Percentiles rank a stretch among this genome's conserved stretches.
These are phyloP conservation scores for Prenolepis imparis DNA, from an alignment of 2,888 invertebrate genomes.

Conservation along the genomic window DNA sequence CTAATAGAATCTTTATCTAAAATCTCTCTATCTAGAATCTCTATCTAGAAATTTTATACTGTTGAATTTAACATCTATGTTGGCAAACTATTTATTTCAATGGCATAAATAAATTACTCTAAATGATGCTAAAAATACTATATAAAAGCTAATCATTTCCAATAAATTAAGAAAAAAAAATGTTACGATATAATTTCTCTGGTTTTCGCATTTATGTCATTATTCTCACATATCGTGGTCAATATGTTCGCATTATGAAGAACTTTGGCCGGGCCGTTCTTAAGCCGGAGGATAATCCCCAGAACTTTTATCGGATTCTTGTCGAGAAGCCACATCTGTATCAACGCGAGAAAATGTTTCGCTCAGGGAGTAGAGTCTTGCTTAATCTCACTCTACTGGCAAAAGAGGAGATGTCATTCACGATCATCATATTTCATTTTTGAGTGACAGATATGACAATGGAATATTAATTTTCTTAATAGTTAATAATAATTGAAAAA, in stretches of 20 bases:
- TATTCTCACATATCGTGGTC: constrained; percentile 76
- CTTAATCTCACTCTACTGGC: constrained; percentile 10
- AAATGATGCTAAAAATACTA: too few relatives aligned
- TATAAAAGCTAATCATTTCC: constrained; percentile 65
- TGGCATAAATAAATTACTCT: not conserved
- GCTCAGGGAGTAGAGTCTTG: constrained; percentile 51
- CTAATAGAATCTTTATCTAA: not conserved
- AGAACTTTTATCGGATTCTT: constrained; percentile 77
- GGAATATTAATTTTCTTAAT: not conserved
- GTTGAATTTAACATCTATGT: not conserved
- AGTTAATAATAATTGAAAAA: constrained; percentile 1
- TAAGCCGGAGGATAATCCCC: constrained; percentile 70
- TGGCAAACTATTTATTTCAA: not conserved
- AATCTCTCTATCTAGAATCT: not conserved
- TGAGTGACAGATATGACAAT: not conserved
- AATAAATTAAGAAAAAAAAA: constrained; percentile 69
- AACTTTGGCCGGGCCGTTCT: constrained; percentile 71
- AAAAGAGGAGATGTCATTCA: constrained; percentile 31
- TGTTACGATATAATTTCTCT: constrained; percentile 63
- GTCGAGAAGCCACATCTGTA: constrained; percentile 53
- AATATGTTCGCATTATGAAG: constrained; percentile 76
- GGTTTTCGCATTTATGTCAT: constrained; percentile 70
- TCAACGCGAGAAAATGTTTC: constrained; percentile 61
- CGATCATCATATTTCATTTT: constrained; percentile 38
- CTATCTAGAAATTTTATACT: not conserved